Conservation (phyloP, 1,140 invertebrate genomes). For the Lutraria rhynchaena region DNA sequence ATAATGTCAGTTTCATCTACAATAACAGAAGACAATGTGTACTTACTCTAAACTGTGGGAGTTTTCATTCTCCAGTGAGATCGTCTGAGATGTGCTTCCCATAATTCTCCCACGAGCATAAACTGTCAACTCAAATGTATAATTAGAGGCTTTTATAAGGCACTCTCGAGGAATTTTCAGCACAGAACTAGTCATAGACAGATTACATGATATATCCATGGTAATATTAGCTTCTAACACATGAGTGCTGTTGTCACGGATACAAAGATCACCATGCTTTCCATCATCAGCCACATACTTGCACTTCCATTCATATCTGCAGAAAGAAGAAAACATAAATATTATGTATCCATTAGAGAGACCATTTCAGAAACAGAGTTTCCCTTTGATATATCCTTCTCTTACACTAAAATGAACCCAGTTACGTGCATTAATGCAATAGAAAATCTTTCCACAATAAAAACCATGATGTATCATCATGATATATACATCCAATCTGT, state of each 20-base stretch:
- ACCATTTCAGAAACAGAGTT: no score
- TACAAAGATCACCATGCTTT: constrained; percentile 26
- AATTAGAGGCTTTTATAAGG: constrained; percentile 34
- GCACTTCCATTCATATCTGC: constrained; percentile 30
- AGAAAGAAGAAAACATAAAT: background rate
- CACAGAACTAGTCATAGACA: constrained; percentile 28
- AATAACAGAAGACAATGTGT: no score
- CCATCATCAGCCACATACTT: constrained; percentile 8
- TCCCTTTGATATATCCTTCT: no score
- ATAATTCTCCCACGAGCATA: constrained; percentile 13
- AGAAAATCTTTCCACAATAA: no score
- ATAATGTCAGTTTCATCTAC: no score
- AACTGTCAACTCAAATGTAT: constrained; percentile 37
- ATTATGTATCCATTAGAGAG: no score
- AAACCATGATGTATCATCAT: no score
- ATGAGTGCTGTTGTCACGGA: background rate
- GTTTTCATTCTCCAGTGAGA: constrained; percentile 16
- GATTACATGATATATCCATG: constrained; percentile 14
- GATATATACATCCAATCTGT: no score
- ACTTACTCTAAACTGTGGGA: constrained; percentile 16
- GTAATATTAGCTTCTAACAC: background rate
- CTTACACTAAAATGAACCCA: no score
- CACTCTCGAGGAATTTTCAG: constrained; percentile 24
- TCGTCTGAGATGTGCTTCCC: constrained; percentile 24
- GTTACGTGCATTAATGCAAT: no score